These are phyloP conservation scores for Drosophila sp. DNA, from an alignment of 1,140 invertebrate genomes.

Conservation along the genomic window DNA sequence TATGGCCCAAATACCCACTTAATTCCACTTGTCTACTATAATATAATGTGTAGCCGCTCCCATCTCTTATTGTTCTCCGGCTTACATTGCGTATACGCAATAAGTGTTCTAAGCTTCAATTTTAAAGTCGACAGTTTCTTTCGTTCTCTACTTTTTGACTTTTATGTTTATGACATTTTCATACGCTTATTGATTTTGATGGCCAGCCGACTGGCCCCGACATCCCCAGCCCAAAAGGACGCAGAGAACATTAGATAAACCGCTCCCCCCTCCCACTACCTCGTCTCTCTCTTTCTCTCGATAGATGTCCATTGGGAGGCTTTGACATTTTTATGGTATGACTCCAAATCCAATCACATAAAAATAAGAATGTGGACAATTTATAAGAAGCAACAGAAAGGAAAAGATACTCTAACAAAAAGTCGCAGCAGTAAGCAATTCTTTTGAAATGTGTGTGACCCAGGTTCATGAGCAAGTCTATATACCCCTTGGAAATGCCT, in stretches of 20 bases:
- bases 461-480: slow-evolving; percentile 8
- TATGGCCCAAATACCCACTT: slow-evolving; percentile 26
- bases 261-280: too few species aligned
- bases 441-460: neutral
- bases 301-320: slow-evolving; percentile 23
- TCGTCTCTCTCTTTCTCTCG: too few species aligned
- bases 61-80: neutral
- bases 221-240: slow-evolving; percentile 27
- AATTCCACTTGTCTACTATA: slow-evolving; percentile 24
- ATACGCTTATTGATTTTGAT: slow-evolving; percentile 77
- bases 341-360: slow-evolving; percentile 75
- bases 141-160: slow-evolving; percentile 31
- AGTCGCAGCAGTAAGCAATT: neutral
- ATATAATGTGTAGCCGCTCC: neutral
- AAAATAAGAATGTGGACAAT: slow-evolving; percentile 54
- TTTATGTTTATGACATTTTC: slow-evolving; percentile 67
- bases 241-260: slow-evolving; percentile 38
- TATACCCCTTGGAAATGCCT: slow-evolving; percentile 30
- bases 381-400: neutral
- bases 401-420: slow-evolving; percentile 23
- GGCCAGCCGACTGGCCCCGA: slow-evolving; percentile 35
- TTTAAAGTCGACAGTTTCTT: slow-evolving; percentile 48
- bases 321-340: slow-evolving; percentile 50
- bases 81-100: slow-evolving; percentile 45
- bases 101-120: slow-evolving; percentile 23